These are phyloP conservation scores for Melanotaenia duboulayi DNA, from an alignment of 2,113 vertebrate species.

Conservation along the genomic window DNA sequence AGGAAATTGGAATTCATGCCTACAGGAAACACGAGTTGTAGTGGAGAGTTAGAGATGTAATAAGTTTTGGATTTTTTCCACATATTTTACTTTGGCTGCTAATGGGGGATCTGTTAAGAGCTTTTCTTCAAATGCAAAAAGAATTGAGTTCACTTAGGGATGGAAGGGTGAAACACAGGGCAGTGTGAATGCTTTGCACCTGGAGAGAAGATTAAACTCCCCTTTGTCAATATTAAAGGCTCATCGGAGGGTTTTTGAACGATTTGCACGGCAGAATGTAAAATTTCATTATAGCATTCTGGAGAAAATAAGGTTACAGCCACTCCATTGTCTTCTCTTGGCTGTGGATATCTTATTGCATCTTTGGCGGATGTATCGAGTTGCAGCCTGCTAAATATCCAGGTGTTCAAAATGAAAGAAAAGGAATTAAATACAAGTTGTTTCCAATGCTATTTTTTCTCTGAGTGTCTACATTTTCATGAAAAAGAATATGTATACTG, in stretches of 20 bases:
- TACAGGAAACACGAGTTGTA: slow-evolving; percentile 46
- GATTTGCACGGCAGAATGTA: slow-evolving; percentile 45
- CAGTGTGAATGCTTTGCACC: slow-evolving; percentile 42
- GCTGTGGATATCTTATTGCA: slow-evolving; percentile 36
- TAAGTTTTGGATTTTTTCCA: slow-evolving; percentile 44
- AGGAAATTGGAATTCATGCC: slow-evolving; percentile 51
- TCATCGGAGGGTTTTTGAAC: slow-evolving; percentile 45
- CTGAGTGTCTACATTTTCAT: too few species aligned
- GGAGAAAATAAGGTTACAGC: slow-evolving; percentile 62
- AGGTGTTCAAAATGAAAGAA: background rate
- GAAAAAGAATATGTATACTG: background rate
- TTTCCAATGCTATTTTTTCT: background rate
- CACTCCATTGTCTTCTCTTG: slow-evolving; percentile 45
- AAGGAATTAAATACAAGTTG: background rate
- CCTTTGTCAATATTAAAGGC: slow-evolving; percentile 58
- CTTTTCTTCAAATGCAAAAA: slow-evolving; percentile 47
- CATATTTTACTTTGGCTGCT: slow-evolving; percentile 32
- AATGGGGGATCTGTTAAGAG: slow-evolving; percentile 45
- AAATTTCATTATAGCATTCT: slow-evolving; percentile 63
- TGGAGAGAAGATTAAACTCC: slow-evolving; percentile 48
- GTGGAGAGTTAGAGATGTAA: slow-evolving; percentile 10
- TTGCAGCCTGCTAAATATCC: slow-evolving; percentile 26
- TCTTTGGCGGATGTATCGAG: slow-evolving; percentile 21
- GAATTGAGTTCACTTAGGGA: slow-evolving; percentile 50
- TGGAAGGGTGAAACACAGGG: slow-evolving; percentile 50